phyloP scores from a whole-genome alignment of 2,113 vertebrate genomes.

The Apistogramma diplotaenia region DNA sequence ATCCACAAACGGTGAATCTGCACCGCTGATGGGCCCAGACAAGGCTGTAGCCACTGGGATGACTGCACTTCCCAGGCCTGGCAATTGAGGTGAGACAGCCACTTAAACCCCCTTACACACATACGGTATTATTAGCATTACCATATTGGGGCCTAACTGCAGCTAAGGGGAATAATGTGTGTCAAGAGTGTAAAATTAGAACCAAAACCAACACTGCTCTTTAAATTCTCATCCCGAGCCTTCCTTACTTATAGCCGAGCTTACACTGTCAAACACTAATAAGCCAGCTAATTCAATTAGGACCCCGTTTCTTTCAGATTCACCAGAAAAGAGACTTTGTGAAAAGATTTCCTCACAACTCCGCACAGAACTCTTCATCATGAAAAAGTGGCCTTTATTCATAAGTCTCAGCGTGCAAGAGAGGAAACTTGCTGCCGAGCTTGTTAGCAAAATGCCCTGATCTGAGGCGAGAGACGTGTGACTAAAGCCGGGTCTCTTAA shows the following conservation, averaged over 20 bases:
- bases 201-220: conserved; percentile 61
- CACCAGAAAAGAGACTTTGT: conserved; percentile 56
- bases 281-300: conserved; percentile 76
- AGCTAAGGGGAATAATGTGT: conserved; percentile 68
- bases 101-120: conserved; percentile 54
- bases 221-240: conserved; percentile 61
- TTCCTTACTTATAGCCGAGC: conserved; percentile 59
- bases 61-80: conserved; percentile 28
- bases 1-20: conserved; percentile 35
- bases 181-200: conserved; percentile 72
- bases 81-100: conserved; percentile 43
- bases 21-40: not conserved
- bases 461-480: conserved; percentile 68
- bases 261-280: conserved; percentile 68
- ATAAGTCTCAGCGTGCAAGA: conserved; percentile 40
- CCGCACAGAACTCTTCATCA: conserved; percentile 58
- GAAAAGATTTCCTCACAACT: conserved; percentile 61
- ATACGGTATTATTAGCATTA: conserved; percentile 59
- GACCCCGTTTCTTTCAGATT: conserved; percentile 49
- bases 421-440: conserved; percentile 57
- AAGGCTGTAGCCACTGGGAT: not conserved
- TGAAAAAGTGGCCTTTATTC: conserved; percentile 60
- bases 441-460: conserved; percentile 76
- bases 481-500: conserved; percentile 71
- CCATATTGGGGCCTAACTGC: conserved; percentile 64